A percentile compares a stretch with the other conserved stretches of the same genome.
Evolutionary conservation across 2,797 vertebrate genomes (phyloP).

Genomic region (Phrynocephalus vlangalii): DNA sequence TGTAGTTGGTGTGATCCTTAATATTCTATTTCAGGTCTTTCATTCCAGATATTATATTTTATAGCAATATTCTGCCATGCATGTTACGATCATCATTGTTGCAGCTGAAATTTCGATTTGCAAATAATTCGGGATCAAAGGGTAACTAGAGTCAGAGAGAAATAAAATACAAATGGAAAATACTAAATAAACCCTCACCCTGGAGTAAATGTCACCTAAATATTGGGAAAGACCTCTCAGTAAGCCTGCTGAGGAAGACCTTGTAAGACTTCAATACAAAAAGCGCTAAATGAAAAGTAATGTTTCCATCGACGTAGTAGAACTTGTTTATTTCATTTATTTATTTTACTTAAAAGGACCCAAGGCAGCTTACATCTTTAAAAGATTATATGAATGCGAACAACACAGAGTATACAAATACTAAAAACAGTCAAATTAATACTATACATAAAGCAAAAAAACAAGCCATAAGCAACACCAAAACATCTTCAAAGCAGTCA

Average conservation of each 20-base stretch:
- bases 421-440: too few relatives aligned
- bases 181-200: too few relatives aligned
- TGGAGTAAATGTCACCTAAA: background rate
- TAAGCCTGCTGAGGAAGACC: background rate
- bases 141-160: too few relatives aligned
- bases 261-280: background rate
- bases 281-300: background rate
- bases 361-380: too few relatives aligned
- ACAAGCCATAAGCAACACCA: too few relatives aligned
- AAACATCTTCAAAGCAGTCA: too few relatives aligned
- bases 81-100: background rate
- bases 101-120: background rate
- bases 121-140: background rate
- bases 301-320: background rate
- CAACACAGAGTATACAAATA: too few relatives aligned
- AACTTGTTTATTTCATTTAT: background rate
- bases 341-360: too few relatives aligned
- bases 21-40: background rate
- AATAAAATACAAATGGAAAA: too few relatives aligned
- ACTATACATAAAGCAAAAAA: too few relatives aligned
- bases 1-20: background rate
- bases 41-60: background rate
- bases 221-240: too few relatives aligned
- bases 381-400: too few relatives aligned
- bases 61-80: background rate